These are phyloP conservation scores for Axea sp. DNA, from an alignment of 2,888 invertebrate species.

Conservation along the genomic window DNA sequence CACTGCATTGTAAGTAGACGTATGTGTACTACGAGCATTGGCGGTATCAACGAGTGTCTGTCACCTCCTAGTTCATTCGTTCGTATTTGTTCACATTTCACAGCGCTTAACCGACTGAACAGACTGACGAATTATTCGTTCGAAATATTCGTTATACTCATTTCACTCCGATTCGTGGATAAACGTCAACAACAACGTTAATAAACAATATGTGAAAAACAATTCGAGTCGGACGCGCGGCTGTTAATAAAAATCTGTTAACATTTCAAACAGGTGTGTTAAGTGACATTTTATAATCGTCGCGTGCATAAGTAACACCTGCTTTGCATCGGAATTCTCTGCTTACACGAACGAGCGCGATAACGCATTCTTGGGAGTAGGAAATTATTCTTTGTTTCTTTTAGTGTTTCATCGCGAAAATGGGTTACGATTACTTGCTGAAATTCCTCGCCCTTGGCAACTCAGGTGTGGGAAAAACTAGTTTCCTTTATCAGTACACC, in stretches of 20 bases:
- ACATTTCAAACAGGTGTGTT: constrained; percentile 44
- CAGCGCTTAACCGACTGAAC: no score
- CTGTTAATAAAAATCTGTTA: constrained; percentile 16
- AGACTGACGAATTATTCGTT: no score
- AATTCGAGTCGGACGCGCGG: no score
- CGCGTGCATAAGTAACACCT: constrained; percentile 44
- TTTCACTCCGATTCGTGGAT: no score
- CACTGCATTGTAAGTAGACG: no score
- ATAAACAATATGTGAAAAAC: no score
- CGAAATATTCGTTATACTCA: no score
- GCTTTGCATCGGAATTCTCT: constrained; percentile 18
- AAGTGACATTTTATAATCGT: constrained; percentile 29
- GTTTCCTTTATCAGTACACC: constrained; percentile 96
- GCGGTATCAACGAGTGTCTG: constrained; percentile 26
- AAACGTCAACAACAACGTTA: not conserved
- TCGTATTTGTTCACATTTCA: constrained; percentile 28
- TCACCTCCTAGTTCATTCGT: constrained; percentile 15
- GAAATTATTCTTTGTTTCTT: no score
- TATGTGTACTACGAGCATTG: constrained; percentile 7
- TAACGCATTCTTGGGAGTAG: not conserved
- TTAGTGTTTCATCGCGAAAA: constrained; percentile 66
- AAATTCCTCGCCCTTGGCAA: constrained; percentile 97
- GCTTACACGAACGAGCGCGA: not conserved
- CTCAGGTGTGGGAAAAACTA: constrained; percentile 98
- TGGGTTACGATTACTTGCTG: constrained; percentile 95